Conservation (phyloP, 1,140 invertebrate species). For the Penaeus chinensis region DNA sequence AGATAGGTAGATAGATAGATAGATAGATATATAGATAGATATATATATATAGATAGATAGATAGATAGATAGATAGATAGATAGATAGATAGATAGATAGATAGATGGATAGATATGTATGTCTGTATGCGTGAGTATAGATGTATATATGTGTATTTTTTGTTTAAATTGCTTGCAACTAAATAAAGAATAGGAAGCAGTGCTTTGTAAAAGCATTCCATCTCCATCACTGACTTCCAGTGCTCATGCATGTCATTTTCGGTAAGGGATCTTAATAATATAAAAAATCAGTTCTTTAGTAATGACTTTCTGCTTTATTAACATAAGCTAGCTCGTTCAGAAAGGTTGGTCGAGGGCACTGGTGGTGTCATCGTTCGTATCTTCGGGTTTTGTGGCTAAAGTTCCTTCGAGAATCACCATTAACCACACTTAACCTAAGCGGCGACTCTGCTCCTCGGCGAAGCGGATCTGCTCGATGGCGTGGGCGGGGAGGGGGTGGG, state of each 20-base stretch:
- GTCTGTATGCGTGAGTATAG: no score
- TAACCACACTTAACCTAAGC: not conserved
- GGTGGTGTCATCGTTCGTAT: not conserved
- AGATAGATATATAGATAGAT: not conserved
- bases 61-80: not conserved
- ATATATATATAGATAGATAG: not conserved
- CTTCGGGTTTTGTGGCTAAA: not conserved
- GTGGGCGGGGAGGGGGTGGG: conserved; percentile 5
- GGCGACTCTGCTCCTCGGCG: conserved; percentile 10
- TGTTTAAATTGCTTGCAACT: no score
- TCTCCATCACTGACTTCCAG: no score
- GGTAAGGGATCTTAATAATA: no score
- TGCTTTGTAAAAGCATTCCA: no score
- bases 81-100: not conserved
- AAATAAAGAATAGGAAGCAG: no score
- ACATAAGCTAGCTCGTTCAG: no score
- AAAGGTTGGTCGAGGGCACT: no score
- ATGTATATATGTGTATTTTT: no score
- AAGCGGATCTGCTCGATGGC: conserved; percentile 25
- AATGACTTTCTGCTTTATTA: no score
- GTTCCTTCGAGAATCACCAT: not conserved
- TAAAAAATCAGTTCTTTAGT: no score
- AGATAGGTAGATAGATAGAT: not conserved
- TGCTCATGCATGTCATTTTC: no score
- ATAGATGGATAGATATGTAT: not conserved